Conservation (phyloP, 1,140 invertebrate genomes). For the Helicorthomorpha holstii region DNA sequence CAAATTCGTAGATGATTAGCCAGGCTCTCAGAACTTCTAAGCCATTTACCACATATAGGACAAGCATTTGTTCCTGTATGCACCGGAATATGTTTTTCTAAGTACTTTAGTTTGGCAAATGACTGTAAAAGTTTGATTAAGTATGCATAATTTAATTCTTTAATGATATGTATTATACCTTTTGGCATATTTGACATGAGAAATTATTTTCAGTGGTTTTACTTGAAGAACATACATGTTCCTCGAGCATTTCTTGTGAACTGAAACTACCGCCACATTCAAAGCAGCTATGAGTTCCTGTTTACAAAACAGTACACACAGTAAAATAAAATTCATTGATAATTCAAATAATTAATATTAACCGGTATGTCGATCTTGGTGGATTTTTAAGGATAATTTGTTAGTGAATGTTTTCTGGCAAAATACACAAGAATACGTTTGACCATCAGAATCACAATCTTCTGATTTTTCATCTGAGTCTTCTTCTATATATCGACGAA, state of each 20-base stretch:
- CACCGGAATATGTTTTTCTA: constrained; percentile 10
- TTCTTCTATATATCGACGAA: no score
- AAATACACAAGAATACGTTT: background rate
- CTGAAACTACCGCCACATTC: constrained; percentile 19
- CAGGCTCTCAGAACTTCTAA: constrained; percentile 8
- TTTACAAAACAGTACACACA: background rate
- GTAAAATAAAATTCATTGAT: background rate
- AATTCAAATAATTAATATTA: background rate
- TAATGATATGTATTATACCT: background rate
- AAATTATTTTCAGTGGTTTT: background rate
- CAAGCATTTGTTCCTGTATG: constrained; percentile 10
- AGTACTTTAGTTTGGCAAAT: constrained; percentile 7
- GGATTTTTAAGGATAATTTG: constrained; percentile 1
- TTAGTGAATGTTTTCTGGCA: constrained; percentile 8
- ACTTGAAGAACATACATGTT: constrained; percentile 15
- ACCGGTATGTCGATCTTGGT: constrained; percentile 6
- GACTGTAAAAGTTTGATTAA: constrained; percentile 3
- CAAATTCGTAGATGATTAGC: constrained; percentile 9
- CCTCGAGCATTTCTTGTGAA: constrained; percentile 17
- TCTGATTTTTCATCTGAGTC: no score
- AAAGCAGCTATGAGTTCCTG: constrained; percentile 12
- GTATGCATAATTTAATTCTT: background rate
- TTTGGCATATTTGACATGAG: constrained; percentile 4
- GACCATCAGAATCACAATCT: background rate
- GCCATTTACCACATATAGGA: constrained; percentile 10